Evolutionary conservation across 2,113 vertebrate genomes (phyloP).

Genomic region (Microtus ochrogaster): DNA sequence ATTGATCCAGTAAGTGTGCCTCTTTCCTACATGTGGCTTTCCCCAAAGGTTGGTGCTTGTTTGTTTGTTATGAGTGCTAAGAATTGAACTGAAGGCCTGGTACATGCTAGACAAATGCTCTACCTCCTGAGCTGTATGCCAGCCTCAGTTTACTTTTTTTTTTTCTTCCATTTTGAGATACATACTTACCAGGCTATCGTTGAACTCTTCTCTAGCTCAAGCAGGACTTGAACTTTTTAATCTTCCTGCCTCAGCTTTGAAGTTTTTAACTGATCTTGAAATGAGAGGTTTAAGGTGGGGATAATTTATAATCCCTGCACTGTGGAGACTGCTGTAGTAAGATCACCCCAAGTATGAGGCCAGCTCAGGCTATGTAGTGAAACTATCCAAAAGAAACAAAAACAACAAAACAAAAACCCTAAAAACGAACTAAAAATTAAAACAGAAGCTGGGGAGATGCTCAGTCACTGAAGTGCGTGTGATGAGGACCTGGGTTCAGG

Average conservation of each 20-base stretch:
- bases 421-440: background rate
- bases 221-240: background rate
- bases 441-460: background rate
- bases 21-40: background rate
- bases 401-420: background rate
- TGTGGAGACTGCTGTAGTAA: too few species aligned
- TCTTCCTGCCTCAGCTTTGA: background rate
- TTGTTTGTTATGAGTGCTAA: background rate
- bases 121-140: background rate
- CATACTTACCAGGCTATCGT: background rate
- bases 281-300: slow-evolving; percentile 41
- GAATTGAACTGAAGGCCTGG: background rate
- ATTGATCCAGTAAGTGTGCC: slow-evolving; percentile 93
- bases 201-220: background rate
- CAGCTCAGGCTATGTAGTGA: background rate
- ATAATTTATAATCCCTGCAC: background rate
- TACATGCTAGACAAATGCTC: background rate
- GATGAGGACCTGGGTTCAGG: background rate
- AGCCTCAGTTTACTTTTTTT: background rate
- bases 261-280: background rate
- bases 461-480: background rate
- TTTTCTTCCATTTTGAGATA: background rate
- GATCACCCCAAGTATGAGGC: background rate
- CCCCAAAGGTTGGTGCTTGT: background rate
- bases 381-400: background rate